Evolutionary conservation across 1,140 invertebrate genomes (phyloP).

Genomic region (Caerostris darwini): DNA sequence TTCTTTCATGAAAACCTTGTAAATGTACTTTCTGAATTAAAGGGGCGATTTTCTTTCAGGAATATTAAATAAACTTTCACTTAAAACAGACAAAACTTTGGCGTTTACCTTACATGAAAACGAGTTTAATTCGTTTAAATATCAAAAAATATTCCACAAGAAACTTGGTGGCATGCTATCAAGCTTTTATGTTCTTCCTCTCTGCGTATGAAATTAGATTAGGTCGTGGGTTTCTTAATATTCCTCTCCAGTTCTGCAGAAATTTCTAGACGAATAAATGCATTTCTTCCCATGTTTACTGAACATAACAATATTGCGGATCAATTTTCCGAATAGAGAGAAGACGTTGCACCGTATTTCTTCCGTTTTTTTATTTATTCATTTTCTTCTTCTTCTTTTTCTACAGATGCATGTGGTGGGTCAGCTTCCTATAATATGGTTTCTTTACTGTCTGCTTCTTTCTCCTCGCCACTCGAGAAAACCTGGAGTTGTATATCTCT

Average conservation of each 20-base stretch:
- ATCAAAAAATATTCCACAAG: too few relatives aligned
- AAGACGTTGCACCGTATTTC: neutral
- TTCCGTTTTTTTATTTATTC: neutral
- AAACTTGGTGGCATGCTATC: too few relatives aligned
- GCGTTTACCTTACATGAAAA: too few relatives aligned
- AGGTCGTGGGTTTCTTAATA: conserved; percentile 42
- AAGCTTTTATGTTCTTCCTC: neutral
- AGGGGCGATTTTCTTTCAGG: too few relatives aligned
- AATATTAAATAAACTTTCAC: too few relatives aligned
- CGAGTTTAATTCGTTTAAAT: too few relatives aligned
- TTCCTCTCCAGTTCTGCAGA: conserved; percentile 4
- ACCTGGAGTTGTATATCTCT: neutral
- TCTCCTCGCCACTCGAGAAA: neutral
- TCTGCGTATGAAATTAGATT: conserved; percentile 28
- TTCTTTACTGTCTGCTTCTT: neutral
- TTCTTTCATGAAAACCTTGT: too few relatives aligned
- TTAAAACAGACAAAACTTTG: too few relatives aligned
- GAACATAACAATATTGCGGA: conserved; percentile 56
- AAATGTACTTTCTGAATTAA: too few relatives aligned
- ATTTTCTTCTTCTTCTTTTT: neutral
- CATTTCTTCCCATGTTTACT: conserved; percentile 51
- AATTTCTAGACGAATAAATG: conserved; percentile 55
- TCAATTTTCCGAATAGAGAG: conserved; percentile 50
- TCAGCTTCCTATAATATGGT: neutral
- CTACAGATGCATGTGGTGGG: neutral